A percentile compares a stretch with the other conserved stretches of the same genome.
phyloP scores from a whole-genome alignment of 2,888 invertebrate species.

The Trichogramma dendrolimi region DNA sequence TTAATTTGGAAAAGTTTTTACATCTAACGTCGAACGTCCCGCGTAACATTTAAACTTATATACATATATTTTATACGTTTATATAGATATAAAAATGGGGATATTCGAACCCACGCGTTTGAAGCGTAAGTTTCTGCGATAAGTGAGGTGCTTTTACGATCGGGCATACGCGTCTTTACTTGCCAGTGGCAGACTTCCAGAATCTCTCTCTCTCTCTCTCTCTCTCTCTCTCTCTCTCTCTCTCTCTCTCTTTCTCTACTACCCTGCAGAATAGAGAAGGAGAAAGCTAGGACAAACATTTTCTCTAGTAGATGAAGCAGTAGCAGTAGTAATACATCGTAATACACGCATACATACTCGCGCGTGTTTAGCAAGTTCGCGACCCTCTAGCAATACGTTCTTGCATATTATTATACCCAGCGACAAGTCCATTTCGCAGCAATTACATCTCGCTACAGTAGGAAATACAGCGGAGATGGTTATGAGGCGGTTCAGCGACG shows the following conservation, averaged over 20 bases:
- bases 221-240: background rate
- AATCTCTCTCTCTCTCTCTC: background rate
- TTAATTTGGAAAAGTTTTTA: conserved; percentile 22
- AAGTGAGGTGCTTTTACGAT: conserved; percentile 22
- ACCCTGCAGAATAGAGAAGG: no score
- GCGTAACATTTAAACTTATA: no score
- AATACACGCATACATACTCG: conserved; percentile 3
- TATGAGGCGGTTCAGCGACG: no score
- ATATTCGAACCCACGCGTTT: background rate
- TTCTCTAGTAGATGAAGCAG: conserved; percentile 11
- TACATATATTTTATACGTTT: background rate
- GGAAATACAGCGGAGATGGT: no score
- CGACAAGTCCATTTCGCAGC: conserved; percentile 29
- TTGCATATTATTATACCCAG: conserved; percentile 29
- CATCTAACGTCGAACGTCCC: background rate
- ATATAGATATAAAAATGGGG: background rate
- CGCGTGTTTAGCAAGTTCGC: conserved; percentile 23
- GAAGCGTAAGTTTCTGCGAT: conserved; percentile 14
- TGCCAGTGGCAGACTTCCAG: conserved; percentile 26
- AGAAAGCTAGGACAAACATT: conserved; percentile 19
- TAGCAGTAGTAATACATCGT: conserved; percentile 4
- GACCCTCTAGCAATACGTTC: conserved; percentile 23
- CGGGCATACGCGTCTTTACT: background rate
- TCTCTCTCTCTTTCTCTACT: background rate
- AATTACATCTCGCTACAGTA: conserved; percentile 20